Conservation (phyloP, 2,888 invertebrate genomes). For the Drosophila ochracea region DNA sequence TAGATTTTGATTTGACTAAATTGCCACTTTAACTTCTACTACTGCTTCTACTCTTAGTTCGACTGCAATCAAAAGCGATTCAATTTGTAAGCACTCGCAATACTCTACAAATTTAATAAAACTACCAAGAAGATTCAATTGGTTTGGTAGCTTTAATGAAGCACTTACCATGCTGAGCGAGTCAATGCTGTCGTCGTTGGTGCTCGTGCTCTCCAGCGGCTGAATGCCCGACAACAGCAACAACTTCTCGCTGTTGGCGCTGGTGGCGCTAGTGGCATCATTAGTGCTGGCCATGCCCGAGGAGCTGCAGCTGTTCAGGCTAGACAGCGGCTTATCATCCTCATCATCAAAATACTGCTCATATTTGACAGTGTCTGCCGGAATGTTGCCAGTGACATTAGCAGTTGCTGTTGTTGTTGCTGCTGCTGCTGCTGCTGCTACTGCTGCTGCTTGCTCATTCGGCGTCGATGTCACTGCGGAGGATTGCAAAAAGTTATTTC, state of each 20-base stretch:
- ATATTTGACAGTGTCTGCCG: conserved; percentile 64
- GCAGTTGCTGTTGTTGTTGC: conserved; percentile 37
- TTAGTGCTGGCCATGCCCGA: conserved; percentile 22
- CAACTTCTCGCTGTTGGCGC: conserved; percentile 64
- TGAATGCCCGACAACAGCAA: conserved; percentile 72
- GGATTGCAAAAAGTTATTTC: conserved; percentile 84
- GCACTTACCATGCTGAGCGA: conserved; percentile 81
- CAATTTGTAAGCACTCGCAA: background rate
- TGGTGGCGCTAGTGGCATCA: background rate
- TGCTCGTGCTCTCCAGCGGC: conserved; percentile 67
- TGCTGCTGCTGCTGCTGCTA: conserved; percentile 28
- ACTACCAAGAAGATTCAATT: background rate
- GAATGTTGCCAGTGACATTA: conserved; percentile 15
- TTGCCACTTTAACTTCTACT: background rate
- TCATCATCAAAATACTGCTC: conserved; percentile 66
- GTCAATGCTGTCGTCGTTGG: conserved; percentile 69
- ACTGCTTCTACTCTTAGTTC: too few species aligned
- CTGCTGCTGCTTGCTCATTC: conserved; percentile 67
- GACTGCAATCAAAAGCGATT: background rate
- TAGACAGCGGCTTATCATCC: conserved; percentile 75
- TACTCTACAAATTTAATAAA: background rate
- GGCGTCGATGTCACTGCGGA: conserved; percentile 85
- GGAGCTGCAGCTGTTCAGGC: conserved; percentile 69
- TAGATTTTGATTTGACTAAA: background rate
- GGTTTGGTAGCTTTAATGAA: background rate